These are phyloP conservation scores for Nymphalis urticae DNA, from an alignment of 2,888 invertebrate genomes.

Conservation along the genomic window DNA sequence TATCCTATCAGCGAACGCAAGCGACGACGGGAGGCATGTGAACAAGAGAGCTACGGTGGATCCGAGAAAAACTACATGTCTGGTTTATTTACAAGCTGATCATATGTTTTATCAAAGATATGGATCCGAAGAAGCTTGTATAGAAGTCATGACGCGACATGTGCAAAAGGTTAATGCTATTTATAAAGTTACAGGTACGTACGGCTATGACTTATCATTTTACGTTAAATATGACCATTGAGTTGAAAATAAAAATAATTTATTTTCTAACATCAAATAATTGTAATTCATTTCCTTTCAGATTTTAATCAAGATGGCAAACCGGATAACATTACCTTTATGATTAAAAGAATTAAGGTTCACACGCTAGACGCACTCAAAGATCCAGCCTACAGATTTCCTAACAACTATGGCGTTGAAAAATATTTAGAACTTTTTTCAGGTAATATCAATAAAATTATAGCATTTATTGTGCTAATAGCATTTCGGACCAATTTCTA, in stretches of 20 bases:
- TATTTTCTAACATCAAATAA: not conserved
- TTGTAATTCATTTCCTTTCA: conserved; percentile 59
- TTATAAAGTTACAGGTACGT: conserved; percentile 89
- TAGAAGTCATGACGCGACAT: conserved; percentile 96
- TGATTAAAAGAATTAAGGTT: conserved; percentile 97
- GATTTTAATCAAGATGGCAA: conserved; percentile 97
- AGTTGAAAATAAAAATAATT: not conserved
- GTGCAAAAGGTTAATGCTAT: conserved; percentile 96
- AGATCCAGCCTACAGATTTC: conserved; percentile 93
- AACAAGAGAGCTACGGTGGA: conserved; percentile 87
- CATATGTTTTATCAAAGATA: conserved; percentile 98
- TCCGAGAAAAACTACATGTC: conserved; percentile 95
- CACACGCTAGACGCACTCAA: conserved; percentile 92
- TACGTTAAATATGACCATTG: not conserved
- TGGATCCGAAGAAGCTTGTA: conserved; percentile 95
- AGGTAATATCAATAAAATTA: conserved; percentile 74
- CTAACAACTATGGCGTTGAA: conserved; percentile 98
- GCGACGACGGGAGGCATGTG: conserved; percentile 82
- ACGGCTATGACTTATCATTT: not conserved
- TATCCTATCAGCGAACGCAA: conserved; percentile 70
- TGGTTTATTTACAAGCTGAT: conserved; percentile 97
- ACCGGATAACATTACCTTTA: conserved; percentile 95
- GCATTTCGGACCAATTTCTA: not conserved
- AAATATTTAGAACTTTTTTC: conserved; percentile 99
- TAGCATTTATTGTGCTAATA: not conserved